Base-by-base conservation (phyloP, 2,113 vertebrate species). In the Centrocercus urophasianus region DNA sequence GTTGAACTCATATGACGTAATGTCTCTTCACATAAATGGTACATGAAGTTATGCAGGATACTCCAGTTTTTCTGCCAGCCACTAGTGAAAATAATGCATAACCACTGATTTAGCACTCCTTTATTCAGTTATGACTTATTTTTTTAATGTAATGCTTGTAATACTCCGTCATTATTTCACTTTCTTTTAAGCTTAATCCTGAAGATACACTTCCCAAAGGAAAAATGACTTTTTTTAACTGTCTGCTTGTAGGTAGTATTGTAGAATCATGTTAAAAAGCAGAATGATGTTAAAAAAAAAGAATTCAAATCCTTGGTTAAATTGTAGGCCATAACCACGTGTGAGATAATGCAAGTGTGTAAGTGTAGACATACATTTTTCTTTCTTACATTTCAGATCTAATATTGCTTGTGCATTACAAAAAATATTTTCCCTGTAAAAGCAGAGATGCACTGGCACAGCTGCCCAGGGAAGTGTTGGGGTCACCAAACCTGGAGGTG, bases 171-270 rank as follows among this genome's bases (percentile, higher is more conserved):
- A 79, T 87, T 69, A 66, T 30, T 89, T 61, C 65, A 74, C 52
- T 72, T 90, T 88, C 83, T 92, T 80, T 90, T 80, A 85, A 89
- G 45, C n/a, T 78, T 82, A 65, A 88, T 91, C 20, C 54, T 48
- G 24, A 66, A 89, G 30, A 70, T 70, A 36, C 0, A 28, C 89
- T 93, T 96, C 27, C 54, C 42, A 45, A 56, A 73, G 54, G 87
- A 65, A 81, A 73, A 83, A 77, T 32, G 0, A 32, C 71, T 59
- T 88, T 27, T 82, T 82, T 66, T 34, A 80, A 45, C 36, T 80
- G 4, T 79, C 30, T 95, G 34, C 21, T 82, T 80, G 67, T 70
- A 48, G 52, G 56, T 52, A n/a, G n/a, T 42, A 30, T 70, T 94
- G 65, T 9, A 73, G 70, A 69, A 43, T 28, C 25, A 16, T 16